Conservation (phyloP, 2,888 invertebrate species). For the Andrena haemorrhoa region DNA sequence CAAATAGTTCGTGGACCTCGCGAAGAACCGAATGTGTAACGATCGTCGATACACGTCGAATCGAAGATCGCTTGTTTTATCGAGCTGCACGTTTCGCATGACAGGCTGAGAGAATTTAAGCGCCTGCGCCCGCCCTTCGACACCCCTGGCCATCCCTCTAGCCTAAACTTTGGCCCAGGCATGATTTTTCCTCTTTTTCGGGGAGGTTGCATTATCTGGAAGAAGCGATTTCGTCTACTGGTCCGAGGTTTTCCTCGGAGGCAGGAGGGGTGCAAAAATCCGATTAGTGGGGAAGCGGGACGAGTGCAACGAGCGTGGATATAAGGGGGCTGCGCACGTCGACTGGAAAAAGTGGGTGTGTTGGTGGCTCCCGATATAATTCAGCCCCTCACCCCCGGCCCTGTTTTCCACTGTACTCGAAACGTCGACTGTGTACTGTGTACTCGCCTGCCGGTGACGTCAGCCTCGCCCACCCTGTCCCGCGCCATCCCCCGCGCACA, state of each 20-base stretch:
- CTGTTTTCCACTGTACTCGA: constrained; percentile 51
- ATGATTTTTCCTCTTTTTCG: constrained; percentile 8
- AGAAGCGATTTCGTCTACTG: constrained; percentile 51
- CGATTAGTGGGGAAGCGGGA: constrained; percentile 66
- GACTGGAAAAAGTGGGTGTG: constrained; percentile 55
- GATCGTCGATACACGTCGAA: constrained; percentile 4
- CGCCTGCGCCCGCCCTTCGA: not conserved
- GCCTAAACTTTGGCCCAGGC: constrained; percentile 27
- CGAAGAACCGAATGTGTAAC: not conserved
- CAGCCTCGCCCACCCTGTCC: constrained; percentile 15
- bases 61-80: constrained; percentile 43
- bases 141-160: not conserved
- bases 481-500: constrained; percentile 1
- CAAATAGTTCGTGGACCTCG: not conserved
- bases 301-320: constrained; percentile 36
- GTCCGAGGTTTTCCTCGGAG: constrained; percentile 42
- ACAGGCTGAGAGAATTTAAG: constrained; percentile 30
- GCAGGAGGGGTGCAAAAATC: constrained; percentile 62
- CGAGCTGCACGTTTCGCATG: constrained; percentile 8
- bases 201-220: constrained; percentile 59
- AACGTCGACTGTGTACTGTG: constrained; percentile 30
- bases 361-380: constrained; percentile 62
- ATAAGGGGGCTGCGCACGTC: constrained; percentile 43
- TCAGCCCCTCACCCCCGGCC: constrained; percentile 29
- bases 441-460: constrained; percentile 39